Evolutionary conservation across 1,140 invertebrate species (phyloP), one percentile per base, ranked within the genome.

Genomic region (Hycleus cichorii): DNA sequence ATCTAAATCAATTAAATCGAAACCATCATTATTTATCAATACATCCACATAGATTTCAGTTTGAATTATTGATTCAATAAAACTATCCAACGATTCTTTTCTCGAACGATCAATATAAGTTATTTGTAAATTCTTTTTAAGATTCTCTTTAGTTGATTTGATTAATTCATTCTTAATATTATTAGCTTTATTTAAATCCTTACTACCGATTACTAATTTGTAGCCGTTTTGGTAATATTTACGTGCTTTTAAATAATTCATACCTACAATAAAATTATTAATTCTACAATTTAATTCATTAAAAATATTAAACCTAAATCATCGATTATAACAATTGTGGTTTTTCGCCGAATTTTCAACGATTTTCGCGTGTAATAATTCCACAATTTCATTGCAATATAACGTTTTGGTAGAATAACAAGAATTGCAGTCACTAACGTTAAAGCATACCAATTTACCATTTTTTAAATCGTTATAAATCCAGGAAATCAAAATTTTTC

Each of bases 211-310:
- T 0, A 53, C 45, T 24, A 53, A 32, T 7, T 32, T 18, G 3
- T 42, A 42, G 7, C 42, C 43, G 18, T 53, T 53, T 53, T 45
- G 9, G 12, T 26, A 25, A 38, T 53, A 46, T 9, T 26, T 26
- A 25, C 51, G 42, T 42, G 51, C 51, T 42, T 53, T 53, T 46
- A 46, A 42, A 12, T 53, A 53, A 42, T 53, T 53, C 25, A 53
- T 7, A 9, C 51, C 51, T 53, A 45, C 32, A 51, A 53, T 3
- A 32, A 32, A 27, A 7, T 32, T 32, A 32, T 32, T 32, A 32
- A 32, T 32, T 32, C 7, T 4, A 2, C 18, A 18, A 18, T 18
- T 18, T 18, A 18, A 18, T 18, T 18, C 1, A 7, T 5, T 32
- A 32, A 32, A 32, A 32, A 4, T 7, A 53, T 53, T 42, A 27